These are phyloP conservation scores for Holotrichia oblita DNA, from an alignment of 1,140 invertebrate genomes.

Conservation along the genomic window DNA sequence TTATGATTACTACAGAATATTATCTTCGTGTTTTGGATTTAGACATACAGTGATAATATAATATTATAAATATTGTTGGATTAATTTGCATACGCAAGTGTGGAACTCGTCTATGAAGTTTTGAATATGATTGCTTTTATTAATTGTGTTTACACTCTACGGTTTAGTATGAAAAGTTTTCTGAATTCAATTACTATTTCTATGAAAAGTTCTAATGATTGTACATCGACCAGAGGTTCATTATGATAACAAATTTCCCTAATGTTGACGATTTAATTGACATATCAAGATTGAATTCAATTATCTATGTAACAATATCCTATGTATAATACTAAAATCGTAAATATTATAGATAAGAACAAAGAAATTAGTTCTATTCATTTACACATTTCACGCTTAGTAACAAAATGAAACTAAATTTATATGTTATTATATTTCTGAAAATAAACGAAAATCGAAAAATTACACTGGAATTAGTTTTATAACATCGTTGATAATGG, in stretches of 20 bases:
- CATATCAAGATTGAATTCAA: constrained; percentile 33
- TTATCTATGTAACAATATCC: no score
- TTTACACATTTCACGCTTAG: not conserved
- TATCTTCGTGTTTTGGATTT: no score
- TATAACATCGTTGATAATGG: no score
- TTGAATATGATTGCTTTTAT: not conserved
- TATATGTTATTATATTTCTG: not conserved
- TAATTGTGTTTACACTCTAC: not conserved
- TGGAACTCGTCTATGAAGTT: not conserved
- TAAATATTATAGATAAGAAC: constrained; percentile 13
- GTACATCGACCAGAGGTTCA: constrained; percentile 29
- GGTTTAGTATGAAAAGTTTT: no score
- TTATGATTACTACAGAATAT: no score
- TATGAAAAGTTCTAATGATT: constrained; percentile 3
- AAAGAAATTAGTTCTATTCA: constrained; percentile 17
- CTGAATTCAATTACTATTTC: constrained; percentile 13
- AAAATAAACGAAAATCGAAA: not conserved
- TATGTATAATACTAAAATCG: constrained; percentile 15
- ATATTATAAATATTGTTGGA: not conserved
- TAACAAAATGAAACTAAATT: not conserved
- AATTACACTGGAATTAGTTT: no score
- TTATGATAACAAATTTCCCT: constrained; percentile 11
- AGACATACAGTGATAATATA: no score
- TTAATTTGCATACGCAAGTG: not conserved
- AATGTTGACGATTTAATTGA: constrained; percentile 26